Base-by-base conservation (phyloP, 2,888 invertebrate genomes). In the Beris morrisii region DNA sequence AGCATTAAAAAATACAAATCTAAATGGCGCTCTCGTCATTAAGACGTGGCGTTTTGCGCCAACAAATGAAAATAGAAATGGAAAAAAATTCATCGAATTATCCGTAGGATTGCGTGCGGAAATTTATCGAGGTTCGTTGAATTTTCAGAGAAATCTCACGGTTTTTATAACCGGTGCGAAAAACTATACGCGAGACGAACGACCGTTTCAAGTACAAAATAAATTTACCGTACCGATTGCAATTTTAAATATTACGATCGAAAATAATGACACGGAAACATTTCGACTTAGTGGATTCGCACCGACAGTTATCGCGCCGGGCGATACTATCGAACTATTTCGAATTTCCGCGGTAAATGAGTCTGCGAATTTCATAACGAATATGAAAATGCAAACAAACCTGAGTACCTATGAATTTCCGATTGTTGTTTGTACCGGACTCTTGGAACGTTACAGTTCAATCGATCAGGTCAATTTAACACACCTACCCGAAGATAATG, bases 201-300 rank as follows among this genome's bases (percentile, higher is more conserved):
- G 89, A 68, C 82, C 84, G 72, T 82, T 90, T 71, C 82, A 83
- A 61, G 83, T 92, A 68, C 85, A 86, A 64, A 94, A 93, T 80
- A 86, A 86, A 73, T 92, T 91, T 78, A 84, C 87, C 74, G 84
- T 87, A 72, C 87, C 92, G 7, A 78, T 94, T 67, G 88, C 88
- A 68, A 82, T 94, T 70, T 87, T 87, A 69, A 90, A 91, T 77
- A 84, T 90, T 52, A 85, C 87, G 7, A 79, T 92, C 71, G 84
- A 87, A 5, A 76, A 82, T 15, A 87, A 87, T 67, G 86, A 86
- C 58, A 81, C 82, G 70, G 79, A 82, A 68, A 83, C 84, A 77
- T 88, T 89, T 82, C 82, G 83, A 77, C 87, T 88, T 80, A 80
- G 81, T 15, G 52, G 65, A 13, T 72, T 72, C 53, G 57, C 54